Base-by-base conservation (phyloP, 2,113 vertebrate species). In the Tyrannus savana region DNA sequence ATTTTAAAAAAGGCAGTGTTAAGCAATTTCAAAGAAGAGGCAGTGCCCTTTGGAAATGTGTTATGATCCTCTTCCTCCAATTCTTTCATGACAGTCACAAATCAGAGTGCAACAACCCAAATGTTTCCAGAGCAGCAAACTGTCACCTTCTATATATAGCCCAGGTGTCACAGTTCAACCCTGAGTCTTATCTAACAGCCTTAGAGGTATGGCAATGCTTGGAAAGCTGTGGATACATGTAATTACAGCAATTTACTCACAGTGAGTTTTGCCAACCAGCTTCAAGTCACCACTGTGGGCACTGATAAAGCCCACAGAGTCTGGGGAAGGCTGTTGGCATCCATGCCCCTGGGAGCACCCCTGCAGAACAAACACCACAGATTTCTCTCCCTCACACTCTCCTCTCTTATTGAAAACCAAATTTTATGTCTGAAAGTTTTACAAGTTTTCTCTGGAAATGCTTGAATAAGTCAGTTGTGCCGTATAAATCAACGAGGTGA, bases 31-130 rank as follows among this genome's bases (percentile, higher is more conserved):
- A 77, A 85, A 90, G 74, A 72, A 22, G 73, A 77, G 55, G 83
- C 85, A 64, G 75, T 80, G 87, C 49, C 68, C 86, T 92, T 77
- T 77, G 41, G 83, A 80, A 53, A 46, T 30, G 12, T 13, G 44
- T 27, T 74, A 44, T 85, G 83, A 69, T 74, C 63, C 24, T 92
- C 86, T 97, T 96, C 94, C 94, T 96, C 66, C 86, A 86, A 89
- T 93, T 96, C 93, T 93, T 96, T 27, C 73, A 44, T 2, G 2
- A 3, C 86, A 92, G 76, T 67, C 88, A 74, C 86, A 95, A 86
- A 84, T 35, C 64, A 37, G 55, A 92, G 35, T 3, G 25, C 68
- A 92, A 50, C 68, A 33, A 71, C 80, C 68, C 83, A 68, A 97
- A 71, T 16, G 80, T 41, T 87, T 67, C 80, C 84, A 84, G 89